Conservation (phyloP, 2,113 vertebrate species). For the Hipposideros armiger region DNA sequence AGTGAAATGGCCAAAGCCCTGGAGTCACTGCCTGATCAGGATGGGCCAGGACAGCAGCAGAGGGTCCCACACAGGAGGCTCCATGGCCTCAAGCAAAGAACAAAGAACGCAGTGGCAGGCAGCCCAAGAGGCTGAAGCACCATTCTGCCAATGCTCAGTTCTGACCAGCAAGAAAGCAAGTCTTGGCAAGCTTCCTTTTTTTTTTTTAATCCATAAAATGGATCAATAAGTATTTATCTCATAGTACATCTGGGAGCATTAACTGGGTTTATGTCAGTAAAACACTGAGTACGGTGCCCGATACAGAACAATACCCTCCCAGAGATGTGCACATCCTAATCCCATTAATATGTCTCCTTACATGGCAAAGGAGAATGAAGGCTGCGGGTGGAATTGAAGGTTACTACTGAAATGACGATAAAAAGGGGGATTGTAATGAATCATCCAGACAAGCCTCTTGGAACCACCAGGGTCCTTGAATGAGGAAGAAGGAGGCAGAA, state of each 20-base stretch:
- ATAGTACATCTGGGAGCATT: background rate
- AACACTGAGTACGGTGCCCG: background rate
- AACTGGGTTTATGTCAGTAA: background rate
- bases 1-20: no score
- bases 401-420: background rate
- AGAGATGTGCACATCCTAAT: background rate
- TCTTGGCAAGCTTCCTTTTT: background rate
- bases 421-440: background rate
- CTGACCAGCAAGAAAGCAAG: background rate
- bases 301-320: background rate
- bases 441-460: background rate
- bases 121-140: background rate
- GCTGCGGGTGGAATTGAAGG: background rate
- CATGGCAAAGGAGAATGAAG: background rate
- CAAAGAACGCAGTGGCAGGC: fast-evolving
- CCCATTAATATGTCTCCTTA: background rate
- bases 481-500: background rate
- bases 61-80: fast-evolving
- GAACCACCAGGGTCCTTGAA: background rate
- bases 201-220: background rate
- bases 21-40: background rate
- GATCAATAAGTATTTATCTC: background rate
- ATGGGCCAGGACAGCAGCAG: background rate
- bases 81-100: background rate
- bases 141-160: fast-evolving